Percentiles rank a stretch among this genome's conserved stretches.
phyloP scores from a whole-genome alignment of 2,888 invertebrate species.

The Phaonia tiefii region DNA sequence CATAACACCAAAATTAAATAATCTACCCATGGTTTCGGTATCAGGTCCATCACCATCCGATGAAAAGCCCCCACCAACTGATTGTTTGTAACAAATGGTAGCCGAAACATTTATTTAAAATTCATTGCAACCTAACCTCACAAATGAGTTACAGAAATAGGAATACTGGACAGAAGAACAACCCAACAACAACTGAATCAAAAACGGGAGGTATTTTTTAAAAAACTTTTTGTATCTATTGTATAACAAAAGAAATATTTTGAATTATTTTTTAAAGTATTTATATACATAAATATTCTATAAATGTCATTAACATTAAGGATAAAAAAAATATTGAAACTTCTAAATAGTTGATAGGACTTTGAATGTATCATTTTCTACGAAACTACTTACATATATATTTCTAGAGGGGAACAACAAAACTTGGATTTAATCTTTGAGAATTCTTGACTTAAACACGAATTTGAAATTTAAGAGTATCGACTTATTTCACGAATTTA shows the following conservation, averaged over 20 bases:
- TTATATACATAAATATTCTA: neutral
- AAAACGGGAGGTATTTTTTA: conserved; percentile 27
- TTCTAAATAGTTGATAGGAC: neutral
- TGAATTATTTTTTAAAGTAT: conserved; percentile 7
- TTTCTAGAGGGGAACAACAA: too few relatives aligned
- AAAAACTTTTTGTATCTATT: conserved; percentile 16
- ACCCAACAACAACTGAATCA: neutral
- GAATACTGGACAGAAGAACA: conserved; percentile 47
- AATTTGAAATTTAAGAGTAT: too few relatives aligned
- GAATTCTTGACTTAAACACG: too few relatives aligned
- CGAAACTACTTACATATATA: too few relatives aligned
- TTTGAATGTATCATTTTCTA: neutral
- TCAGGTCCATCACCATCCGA: conserved; percentile 91
- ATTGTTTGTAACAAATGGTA: conserved; percentile 81
- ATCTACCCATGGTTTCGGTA: conserved; percentile 87
- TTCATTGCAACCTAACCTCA: conserved; percentile 6
- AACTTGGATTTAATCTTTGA: too few relatives aligned
- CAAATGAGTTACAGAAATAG: neutral
- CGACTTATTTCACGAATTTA: too few relatives aligned
- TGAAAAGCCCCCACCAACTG: conserved; percentile 81
- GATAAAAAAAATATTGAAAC: neutral
- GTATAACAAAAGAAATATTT: too few relatives aligned
- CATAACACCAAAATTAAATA: conserved; percentile 74
- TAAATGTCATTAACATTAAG: neutral
- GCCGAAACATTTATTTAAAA: conserved; percentile 81